A percentile compares a stretch with the other conserved stretches of the same genome.
Conservation (phyloP, 1,140 invertebrate species). For the Brachionus asplanchnoidis region DNA sequence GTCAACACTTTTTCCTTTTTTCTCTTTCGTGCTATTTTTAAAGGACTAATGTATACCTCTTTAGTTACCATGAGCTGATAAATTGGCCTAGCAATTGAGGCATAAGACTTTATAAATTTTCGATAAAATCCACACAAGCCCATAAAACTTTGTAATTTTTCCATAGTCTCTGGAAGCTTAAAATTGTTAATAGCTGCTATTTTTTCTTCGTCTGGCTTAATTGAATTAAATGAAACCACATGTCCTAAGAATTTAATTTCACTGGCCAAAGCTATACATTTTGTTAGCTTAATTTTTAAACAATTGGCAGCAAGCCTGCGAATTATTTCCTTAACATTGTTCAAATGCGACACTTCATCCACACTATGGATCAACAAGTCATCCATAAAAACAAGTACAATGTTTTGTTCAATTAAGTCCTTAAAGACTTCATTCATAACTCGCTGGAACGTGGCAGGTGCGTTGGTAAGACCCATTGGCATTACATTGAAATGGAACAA, state of each 20-base stretch:
- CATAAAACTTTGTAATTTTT: constrained; percentile 45
- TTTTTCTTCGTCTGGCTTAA: constrained; percentile 33
- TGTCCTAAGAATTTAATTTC: constrained; percentile 54
- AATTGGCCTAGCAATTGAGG: constrained; percentile 44
- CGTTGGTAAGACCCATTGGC: constrained; percentile 55
- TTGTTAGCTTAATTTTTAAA: too few relatives aligned
- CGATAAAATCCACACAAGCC: constrained; percentile 48
- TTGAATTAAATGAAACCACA: constrained; percentile 41
- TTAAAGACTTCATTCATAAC: constrained; percentile 46
- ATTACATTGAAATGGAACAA: constrained; percentile 49
- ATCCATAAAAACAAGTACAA: too few relatives aligned
- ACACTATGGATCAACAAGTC: too few relatives aligned
- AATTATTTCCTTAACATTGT: too few relatives aligned
- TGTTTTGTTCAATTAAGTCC: too few relatives aligned
- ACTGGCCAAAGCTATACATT: too few relatives aligned
- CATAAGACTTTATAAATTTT: constrained; percentile 45
- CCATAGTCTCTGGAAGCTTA: neutral
- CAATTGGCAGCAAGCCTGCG: too few relatives aligned
- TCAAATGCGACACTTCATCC: too few relatives aligned
- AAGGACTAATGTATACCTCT: neutral
- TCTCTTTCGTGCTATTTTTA: neutral
- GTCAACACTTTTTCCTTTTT: too few relatives aligned
- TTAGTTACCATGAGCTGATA: neutral
- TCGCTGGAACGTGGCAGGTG: constrained; percentile 51
- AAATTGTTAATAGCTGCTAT: neutral